Percentiles rank a stretch among this genome's conserved stretches.
Conservation (phyloP, 2,888 invertebrate species). For the Ophioninae sp. region DNA sequence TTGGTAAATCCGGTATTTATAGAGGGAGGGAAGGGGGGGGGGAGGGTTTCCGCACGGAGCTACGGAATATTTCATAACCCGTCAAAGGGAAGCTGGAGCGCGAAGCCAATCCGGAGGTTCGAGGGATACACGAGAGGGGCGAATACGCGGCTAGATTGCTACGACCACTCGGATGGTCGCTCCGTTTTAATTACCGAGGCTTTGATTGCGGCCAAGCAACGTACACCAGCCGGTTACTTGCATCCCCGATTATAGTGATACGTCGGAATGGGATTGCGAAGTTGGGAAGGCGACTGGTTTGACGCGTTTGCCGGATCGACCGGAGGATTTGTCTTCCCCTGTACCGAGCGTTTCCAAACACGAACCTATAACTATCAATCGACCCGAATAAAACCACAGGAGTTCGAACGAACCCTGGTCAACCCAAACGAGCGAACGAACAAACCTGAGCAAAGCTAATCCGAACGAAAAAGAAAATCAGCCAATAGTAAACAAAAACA, state of each 20-base stretch:
- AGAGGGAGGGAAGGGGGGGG: background rate
- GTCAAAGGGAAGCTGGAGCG: slow-evolving; percentile 56
- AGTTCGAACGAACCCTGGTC: background rate
- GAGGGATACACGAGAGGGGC: slow-evolving; percentile 1
- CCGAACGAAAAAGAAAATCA: no score
- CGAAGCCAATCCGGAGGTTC: slow-evolving; percentile 18
- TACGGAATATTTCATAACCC: slow-evolving; percentile 20
- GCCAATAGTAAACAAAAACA: no score
- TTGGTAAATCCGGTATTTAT: background rate
- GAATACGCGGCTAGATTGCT: slow-evolving; percentile 64
- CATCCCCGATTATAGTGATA: slow-evolving; percentile 30
- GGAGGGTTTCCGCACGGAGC: background rate
- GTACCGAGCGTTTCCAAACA: background rate
- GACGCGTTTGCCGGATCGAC: slow-evolving; percentile 34
- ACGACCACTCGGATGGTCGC: slow-evolving; percentile 60
- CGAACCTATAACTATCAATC: background rate
- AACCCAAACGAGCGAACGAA: no score
- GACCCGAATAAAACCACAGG: background rate
- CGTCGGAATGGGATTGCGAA: slow-evolving; percentile 14
- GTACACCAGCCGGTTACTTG: slow-evolving; percentile 12
- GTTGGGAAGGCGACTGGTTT: slow-evolving; percentile 17
- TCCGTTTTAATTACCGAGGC: slow-evolving; percentile 67
- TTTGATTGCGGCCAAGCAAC: slow-evolving; percentile 65
- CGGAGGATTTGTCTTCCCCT: background rate
- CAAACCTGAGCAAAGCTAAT: no score